Base-by-base conservation (phyloP, 2,888 invertebrate species). In the Steinernema carpocapsae region DNA sequence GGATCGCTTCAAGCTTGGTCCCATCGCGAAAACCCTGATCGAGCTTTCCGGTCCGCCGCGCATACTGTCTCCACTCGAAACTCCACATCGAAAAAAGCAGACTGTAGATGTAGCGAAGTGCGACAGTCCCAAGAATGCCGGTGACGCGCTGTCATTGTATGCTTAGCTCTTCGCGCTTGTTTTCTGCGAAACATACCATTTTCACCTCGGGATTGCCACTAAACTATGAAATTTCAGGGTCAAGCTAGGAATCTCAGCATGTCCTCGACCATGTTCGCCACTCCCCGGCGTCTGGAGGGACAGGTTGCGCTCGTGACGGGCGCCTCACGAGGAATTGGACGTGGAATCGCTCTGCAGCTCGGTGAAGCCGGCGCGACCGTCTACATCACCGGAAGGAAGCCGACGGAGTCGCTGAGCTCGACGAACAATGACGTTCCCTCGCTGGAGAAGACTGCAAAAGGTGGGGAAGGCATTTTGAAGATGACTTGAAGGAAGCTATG, bases 291-390 rank as follows among this genome's bases (percentile, higher is more conserved):
- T 7, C 64, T 64, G 17, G 64, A 37, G 17, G 78, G 79, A 17
- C 75, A 77, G 64, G 43, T 78, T 29, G 79, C 80, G 0, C 71
- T 79, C 29, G 79, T 80, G 45, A 80, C 80, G 22, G 80, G 80
- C 43, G 80, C 80, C 22, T 78, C 78, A 0, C 75, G 83, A 59
- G 83, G 83, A 10, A 76, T 80, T 43, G 82, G 83, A 43, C 76
- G 78, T 12, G 83, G 83, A 43, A 82, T 83, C 42, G 83, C 83
- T 3, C 80, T 89, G 22, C 88, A 89, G 80, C 82, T 89, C n/a
- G 89, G 87, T 3, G 84, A 88, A 73, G 88, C 89, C 19, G 89
- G 89, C 1, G 89, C 89, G 17, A 89, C 87, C 1, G 88, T 89
- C 14, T 89, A 89, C 77, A 87, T 90, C 3, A 90, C 85, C 45